Evolutionary conservation across 2,888 invertebrate genomes (phyloP), one percentile per base, ranked within the genome.

Genomic region (Melitaea athalia): DNA sequence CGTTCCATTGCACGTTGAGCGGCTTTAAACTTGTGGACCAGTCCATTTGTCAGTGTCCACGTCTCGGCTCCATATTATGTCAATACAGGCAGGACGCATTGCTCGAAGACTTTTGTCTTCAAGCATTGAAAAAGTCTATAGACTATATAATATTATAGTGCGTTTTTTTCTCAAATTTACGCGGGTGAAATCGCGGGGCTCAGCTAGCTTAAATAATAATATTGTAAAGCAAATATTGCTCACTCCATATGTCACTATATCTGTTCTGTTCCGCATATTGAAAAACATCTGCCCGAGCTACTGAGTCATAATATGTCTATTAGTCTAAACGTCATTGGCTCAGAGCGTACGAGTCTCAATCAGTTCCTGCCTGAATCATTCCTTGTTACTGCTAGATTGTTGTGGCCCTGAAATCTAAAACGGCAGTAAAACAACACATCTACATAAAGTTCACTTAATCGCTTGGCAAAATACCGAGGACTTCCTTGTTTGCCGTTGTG

Each of bases 401-500:
- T 71, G 73, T 75, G 84, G 70, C 86, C 85, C 76, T 87, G 84
- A 85, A 78, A 75, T 76, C 73, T 81, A 81, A 38, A 83, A 81
- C 82, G 79, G 79, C 81, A 81, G 80, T 82, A 84, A 57, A 83
- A 86, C 82, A 84, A 75, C 70, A 72, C 72, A 72, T 80, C 79
- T 79, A 83, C 81, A 84, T 82, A 83, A 80, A 81, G 82, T 78
- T 79, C 79, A 79, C 82, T 85, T 81, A 81, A 82, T 82, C 80
- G 79, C 76, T 79, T 84, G 81, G 80, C 77, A 79, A 79, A 82
- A 81, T 80, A 77, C 72, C 78, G 77, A 75, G 77, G 78, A 85
- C 89, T 92, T 91, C 91, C 91, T 89, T 85, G 87, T 91, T 89
- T 86, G 85, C 85, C 84, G 84, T 82, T 82, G 82, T 84, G 82